Conservation (phyloP, 2,113 vertebrate species). For the Theristicus caerulescens region DNA sequence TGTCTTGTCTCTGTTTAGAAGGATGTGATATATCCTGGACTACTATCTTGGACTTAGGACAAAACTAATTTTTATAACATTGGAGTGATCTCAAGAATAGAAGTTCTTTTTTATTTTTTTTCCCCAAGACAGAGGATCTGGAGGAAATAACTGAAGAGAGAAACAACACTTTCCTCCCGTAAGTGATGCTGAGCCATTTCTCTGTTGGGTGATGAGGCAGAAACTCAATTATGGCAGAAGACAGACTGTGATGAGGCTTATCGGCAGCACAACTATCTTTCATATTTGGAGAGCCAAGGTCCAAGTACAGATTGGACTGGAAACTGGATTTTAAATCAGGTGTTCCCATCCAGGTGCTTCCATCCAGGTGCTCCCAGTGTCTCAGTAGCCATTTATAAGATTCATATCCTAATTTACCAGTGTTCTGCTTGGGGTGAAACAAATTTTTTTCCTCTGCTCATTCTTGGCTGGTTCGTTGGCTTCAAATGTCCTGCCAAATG, state of each 20-base stretch:
- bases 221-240: conserved; percentile 28
- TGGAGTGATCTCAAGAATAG: not conserved
- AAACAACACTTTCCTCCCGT: not conserved
- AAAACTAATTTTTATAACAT: not conserved
- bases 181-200: not conserved
- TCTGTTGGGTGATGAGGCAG: not conserved
- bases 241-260: not conserved
- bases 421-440: not conserved
- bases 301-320: not conserved
- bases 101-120: not conserved
- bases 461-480: not conserved
- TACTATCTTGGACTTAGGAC: not conserved
- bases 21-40: not conserved
- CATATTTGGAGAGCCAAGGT: not conserved
- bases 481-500: not conserved
- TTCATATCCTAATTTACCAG: not conserved
- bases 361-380: not conserved
- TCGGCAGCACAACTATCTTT: not conserved
- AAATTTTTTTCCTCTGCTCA: not conserved
- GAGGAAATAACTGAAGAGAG: not conserved
- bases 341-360: not conserved
- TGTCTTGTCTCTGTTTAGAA: not conserved
- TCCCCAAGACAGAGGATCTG: not conserved
- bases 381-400: not conserved
- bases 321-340: not conserved